Evolutionary conservation across 2,113 vertebrate species (phyloP).

Genomic region (Campylorhamphus procurvoides): DNA sequence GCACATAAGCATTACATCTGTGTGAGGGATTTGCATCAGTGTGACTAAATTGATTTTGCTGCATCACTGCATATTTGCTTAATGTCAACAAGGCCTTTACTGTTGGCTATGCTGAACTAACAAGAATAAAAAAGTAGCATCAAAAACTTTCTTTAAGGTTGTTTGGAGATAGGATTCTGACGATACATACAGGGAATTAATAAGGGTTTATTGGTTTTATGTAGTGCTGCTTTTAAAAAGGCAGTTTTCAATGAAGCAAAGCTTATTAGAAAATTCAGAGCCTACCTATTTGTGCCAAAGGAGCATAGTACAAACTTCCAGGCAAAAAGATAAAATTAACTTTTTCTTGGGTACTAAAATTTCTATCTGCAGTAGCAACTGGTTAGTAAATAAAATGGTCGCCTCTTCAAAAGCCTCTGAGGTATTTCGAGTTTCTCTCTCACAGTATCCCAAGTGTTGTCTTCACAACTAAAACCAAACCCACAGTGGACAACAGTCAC

Average conservation of each 20-base stretch:
- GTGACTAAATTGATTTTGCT: conserved; percentile 64
- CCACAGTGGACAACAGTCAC: neutral
- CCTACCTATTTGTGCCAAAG: neutral
- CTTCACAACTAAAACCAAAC: neutral
- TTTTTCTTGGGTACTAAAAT: neutral
- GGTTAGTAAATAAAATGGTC: neutral
- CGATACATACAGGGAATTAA: neutral
- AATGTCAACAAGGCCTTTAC: conserved; percentile 53
- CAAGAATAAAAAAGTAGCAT: neutral
- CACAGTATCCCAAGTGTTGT: neutral
- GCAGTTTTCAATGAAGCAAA: neutral
- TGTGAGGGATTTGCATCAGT: conserved; percentile 43
- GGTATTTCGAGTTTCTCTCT: neutral
- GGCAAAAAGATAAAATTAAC: neutral
- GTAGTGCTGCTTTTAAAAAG: neutral
- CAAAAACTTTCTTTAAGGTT: neutral
- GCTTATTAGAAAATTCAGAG: neutral
- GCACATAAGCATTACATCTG: conserved; percentile 10
- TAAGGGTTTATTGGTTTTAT: neutral
- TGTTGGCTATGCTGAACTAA: conserved; percentile 33
- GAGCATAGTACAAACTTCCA: neutral
- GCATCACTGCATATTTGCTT: conserved; percentile 54
- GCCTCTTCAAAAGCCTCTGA: neutral
- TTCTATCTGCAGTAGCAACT: neutral
- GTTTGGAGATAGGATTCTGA: neutral